phyloP scores from a whole-genome alignment of 2,113 vertebrate species.

The Peucedramus taeniatus region DNA sequence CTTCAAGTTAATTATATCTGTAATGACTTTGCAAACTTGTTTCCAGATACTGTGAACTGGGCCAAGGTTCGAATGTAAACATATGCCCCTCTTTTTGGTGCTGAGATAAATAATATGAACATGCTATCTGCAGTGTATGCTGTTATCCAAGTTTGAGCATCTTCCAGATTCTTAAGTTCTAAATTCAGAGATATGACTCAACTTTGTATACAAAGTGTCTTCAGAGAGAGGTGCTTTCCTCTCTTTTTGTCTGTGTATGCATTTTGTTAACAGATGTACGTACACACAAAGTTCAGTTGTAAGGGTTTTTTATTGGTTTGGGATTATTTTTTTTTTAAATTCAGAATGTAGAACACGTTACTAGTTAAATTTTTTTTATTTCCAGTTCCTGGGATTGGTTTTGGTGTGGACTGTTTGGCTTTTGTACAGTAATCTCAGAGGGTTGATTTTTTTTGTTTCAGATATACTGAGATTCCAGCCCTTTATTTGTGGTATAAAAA shows the following conservation, averaged over 20 bases:
- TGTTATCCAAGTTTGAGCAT: neutral
- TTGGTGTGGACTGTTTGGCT: neutral
- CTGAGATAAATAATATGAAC: neutral
- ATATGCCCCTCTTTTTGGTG: neutral
- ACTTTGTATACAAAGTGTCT: neutral
- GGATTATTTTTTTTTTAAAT: neutral
- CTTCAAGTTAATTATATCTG: neutral
- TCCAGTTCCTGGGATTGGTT: neutral
- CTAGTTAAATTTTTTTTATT: neutral
- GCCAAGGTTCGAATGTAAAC: neutral
- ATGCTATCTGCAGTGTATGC: neutral
- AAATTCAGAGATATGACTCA: neutral
- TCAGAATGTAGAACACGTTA: neutral
- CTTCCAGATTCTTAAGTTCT: neutral
- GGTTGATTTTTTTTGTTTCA: neutral
- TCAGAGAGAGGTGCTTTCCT: neutral
- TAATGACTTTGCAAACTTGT: neutral
- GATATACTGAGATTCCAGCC: neutral
- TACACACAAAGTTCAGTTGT: neutral
- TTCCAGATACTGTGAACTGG: neutral
- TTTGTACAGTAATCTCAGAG: neutral
- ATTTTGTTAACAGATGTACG: neutral
- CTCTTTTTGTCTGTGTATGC: neutral
- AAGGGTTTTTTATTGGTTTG: neutral
- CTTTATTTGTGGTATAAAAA: neutral